phyloP scores from a whole-genome alignment of 2,888 invertebrate species.

The Steinernema carpocapsae region DNA sequence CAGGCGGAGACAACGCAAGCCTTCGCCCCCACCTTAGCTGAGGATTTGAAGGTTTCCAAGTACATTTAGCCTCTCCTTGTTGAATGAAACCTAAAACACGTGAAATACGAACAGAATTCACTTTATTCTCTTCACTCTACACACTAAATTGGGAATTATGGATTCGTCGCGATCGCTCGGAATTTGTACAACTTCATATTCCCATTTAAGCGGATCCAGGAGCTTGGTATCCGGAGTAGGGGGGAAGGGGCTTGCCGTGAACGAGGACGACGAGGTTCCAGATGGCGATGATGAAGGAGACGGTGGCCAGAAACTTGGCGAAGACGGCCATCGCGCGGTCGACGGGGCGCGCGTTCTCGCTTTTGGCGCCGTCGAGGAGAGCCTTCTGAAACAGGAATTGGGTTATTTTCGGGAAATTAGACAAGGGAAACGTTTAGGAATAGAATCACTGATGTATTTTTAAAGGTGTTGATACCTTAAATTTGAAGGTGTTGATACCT shows the following conservation, averaged over 20 bases:
- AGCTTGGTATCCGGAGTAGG: conserved; percentile 58
- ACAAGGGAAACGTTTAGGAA: too few species aligned
- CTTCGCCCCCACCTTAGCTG: too few species aligned
- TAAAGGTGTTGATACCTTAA: too few species aligned
- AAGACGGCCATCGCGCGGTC: conserved; percentile 52
- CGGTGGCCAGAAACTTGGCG: conserved; percentile 50
- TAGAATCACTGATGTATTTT: too few species aligned
- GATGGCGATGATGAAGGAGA: conserved; percentile 53
- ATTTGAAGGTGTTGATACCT: too few species aligned
- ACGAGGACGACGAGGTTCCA: conserved; percentile 59
- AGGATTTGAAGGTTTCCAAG: too few species aligned
- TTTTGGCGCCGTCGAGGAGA: conserved; percentile 65
- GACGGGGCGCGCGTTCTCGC: conserved; percentile 63
- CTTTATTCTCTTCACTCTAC: conserved; percentile 29
- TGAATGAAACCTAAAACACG: too few species aligned
- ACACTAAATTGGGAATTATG: conserved; percentile 13
- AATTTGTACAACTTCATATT: background rate
- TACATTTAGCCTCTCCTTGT: too few species aligned
- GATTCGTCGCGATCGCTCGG: background rate
- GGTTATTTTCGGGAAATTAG: too few species aligned
- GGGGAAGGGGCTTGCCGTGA: conserved; percentile 61
- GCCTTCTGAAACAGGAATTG: conserved; percentile 55
- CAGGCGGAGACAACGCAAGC: too few species aligned
- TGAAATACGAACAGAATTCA: conserved; percentile 30
- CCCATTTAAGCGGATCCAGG: conserved; percentile 48